Base-by-base conservation (phyloP, 2,888 invertebrate genomes). In the Chrysotoxum bicinctum region DNA sequence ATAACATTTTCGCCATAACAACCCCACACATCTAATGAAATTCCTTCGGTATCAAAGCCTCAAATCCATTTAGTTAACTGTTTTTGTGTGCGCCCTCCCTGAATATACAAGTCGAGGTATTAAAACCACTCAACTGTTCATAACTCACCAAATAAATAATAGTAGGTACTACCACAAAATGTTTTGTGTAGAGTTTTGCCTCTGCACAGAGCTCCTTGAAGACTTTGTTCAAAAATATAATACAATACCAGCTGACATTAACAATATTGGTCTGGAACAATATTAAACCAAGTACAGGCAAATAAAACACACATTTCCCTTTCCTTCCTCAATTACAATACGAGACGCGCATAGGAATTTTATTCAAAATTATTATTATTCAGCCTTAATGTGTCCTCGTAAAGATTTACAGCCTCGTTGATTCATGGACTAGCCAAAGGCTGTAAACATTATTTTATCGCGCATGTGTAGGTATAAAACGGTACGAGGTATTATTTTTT, bases 381-480 rank as follows among this genome's bases (percentile, higher is more conserved):
- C 75, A 75, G 48, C 48, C 69, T 69, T 50, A 81, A 62, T 69
- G 68, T 69, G 64, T 32, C 77, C 54, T 76, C 70, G 32, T 76
- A 76, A 75, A 66, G 70, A 81, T 81, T 76, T 66, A 76, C 75
- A 70, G 56, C 32, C 45, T 1, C 14, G 48, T 50, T 50, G 50
- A 26, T 26, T 50, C 50, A 50, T 50, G 50, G 50, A 26, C 23
- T 54, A 60, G 66, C 66, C 54, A 54, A 45, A 26, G 43, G 43
- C 60, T 50, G 35, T 62, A 60, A 80, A 43, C 54, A 69, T 80
- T 79, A 62, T 80, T 79, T 79, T 60, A 74, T 74, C 32, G 72
- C 40, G 58, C 50, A 30, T 73, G 66, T 66, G 50, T 35, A 32
- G 10, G 16, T 16, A 16, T 10, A 32, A 30, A 32, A 10, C 10